Conservation (phyloP, 2,113 vertebrate species). For the Mellivora capensis region DNA sequence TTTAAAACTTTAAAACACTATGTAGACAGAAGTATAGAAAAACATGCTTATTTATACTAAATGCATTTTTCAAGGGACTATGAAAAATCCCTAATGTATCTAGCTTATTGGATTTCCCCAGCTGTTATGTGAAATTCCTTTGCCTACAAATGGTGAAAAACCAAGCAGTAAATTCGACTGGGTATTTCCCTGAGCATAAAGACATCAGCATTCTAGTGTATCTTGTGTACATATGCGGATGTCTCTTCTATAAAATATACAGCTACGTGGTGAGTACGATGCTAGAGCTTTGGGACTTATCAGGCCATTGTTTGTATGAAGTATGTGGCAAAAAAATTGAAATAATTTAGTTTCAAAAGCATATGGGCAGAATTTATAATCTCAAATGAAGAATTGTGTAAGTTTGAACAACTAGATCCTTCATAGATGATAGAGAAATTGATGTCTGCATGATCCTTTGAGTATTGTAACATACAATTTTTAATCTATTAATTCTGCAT, state of each 20-base stretch:
- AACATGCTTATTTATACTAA: not conserved
- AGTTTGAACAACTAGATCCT: not conserved
- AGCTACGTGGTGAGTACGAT: not conserved
- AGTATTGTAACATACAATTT: not conserved
- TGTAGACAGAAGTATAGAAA: not conserved
- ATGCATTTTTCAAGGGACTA: not conserved
- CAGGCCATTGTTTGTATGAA: not conserved
- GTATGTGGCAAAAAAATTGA: not conserved
- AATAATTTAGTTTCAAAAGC: not conserved
- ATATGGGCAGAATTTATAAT: not conserved
- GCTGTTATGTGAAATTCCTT: slow-evolving; percentile 23
- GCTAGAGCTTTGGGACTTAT: not conserved
- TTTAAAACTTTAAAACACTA: not conserved
- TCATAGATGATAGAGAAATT: not conserved
- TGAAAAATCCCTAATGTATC: not conserved
- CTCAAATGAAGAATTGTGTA: not conserved
- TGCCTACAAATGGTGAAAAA: not conserved
- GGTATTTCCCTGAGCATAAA: not conserved
- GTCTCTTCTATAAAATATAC: not conserved
- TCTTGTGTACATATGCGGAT: not conserved
- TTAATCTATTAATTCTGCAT: slow-evolving; percentile 16
- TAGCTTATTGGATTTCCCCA: slow-evolving; percentile 12
- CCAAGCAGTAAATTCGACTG: not conserved
- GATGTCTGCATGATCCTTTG: not conserved
- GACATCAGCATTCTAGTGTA: not conserved